phyloP scores from a whole-genome alignment of 2,797 vertebrate species.

The Myotis pilosus region DNA sequence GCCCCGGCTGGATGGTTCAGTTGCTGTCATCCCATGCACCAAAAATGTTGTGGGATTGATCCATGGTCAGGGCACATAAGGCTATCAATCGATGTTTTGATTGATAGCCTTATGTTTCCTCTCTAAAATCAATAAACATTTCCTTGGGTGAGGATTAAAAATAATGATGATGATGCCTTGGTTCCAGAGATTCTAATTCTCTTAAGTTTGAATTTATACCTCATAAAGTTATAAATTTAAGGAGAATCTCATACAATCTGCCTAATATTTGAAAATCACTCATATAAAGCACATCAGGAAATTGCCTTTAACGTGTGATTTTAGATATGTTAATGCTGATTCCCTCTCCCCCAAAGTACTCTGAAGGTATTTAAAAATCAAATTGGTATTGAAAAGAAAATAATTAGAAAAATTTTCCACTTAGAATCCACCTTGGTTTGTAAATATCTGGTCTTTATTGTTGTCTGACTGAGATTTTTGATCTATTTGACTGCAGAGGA shows the following conservation, averaged over 20 bases:
- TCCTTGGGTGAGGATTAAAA: background rate
- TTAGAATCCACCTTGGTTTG: conserved; percentile 8
- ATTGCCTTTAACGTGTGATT: background rate
- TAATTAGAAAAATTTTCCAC: conserved; percentile 4
- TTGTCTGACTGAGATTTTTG: background rate
- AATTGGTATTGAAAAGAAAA: conserved; percentile 8
- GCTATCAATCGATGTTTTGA: background rate
- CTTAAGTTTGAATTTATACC: background rate
- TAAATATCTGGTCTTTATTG: background rate
- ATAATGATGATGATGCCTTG: background rate
- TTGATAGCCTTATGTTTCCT: no score
- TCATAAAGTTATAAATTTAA: conserved; percentile 39
- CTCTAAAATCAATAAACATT: background rate
- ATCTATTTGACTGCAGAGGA: background rate
- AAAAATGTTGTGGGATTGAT: background rate
- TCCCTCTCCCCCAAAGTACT: background rate
- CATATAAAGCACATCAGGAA: background rate
- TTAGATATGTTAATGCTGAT: background rate
- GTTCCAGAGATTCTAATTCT: conserved; percentile 29
- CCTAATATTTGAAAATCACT: conserved; percentile 48
- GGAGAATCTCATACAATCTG: background rate
- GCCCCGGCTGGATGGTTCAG: background rate
- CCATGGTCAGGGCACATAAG: background rate
- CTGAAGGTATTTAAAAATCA: conserved; percentile 50
- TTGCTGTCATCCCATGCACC: background rate